phyloP scores from a whole-genome alignment of 2,888 invertebrate species.

The Idaea dimidiata region DNA sequence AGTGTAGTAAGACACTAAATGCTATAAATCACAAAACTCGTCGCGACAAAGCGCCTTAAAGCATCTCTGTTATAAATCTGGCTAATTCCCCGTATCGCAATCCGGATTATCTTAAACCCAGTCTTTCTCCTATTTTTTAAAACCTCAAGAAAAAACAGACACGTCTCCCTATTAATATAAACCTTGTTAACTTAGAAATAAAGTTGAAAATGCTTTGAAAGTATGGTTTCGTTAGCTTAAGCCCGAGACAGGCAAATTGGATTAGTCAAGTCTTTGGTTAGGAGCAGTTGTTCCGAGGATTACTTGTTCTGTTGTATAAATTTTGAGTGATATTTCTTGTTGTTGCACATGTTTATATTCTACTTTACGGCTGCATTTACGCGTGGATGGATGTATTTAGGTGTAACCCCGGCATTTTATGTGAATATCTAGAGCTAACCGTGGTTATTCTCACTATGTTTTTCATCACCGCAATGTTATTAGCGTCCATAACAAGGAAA shows the following conservation, averaged over 20 bases:
- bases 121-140: constrained; percentile 29
- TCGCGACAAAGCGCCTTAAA: neutral
- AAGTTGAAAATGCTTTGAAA: neutral
- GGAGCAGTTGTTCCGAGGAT: neutral
- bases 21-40: no score
- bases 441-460: no score
- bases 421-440: no score
- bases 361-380: no score
- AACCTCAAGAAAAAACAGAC: constrained; percentile 31
- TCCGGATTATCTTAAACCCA: constrained; percentile 14
- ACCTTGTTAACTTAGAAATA: neutral
- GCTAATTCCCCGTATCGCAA: constrained; percentile 24
- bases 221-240: neutral
- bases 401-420: no score
- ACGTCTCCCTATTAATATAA: constrained; percentile 1
- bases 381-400: no score
- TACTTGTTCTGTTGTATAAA: neutral
- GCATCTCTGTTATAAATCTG: constrained; percentile 18
- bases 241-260: neutral
- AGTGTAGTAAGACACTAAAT: no score
- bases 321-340: constrained; percentile 1
- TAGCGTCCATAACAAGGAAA: no score
- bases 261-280: neutral
- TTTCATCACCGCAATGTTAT: no score
- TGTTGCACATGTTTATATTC: neutral